phyloP scores from a whole-genome alignment of 2,113 vertebrate genomes.

The Pygathrix nemaeus region DNA sequence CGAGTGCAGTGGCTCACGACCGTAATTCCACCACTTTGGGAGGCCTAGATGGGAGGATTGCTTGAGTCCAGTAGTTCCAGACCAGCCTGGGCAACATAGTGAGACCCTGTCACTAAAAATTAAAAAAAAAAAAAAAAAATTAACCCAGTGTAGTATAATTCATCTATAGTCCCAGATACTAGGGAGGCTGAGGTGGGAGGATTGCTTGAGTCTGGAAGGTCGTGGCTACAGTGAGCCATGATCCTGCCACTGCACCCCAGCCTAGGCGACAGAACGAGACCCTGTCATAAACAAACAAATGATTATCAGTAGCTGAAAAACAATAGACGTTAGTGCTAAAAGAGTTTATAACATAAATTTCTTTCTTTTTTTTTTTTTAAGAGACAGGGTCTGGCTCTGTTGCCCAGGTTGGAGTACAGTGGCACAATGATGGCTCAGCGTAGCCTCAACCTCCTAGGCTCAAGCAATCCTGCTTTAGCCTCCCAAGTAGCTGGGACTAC shows the following conservation, averaged over 20 bases:
- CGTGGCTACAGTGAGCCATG: background rate
- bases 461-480: too few species aligned
- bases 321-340: background rate
- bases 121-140: background rate
- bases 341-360: slow-evolving; percentile 18
- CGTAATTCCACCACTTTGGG: background rate
- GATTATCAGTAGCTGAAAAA: slow-evolving; percentile 37
- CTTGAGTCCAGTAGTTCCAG: background rate
- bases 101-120: background rate
- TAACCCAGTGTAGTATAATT: background rate
- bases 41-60: background rate
- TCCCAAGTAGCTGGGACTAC: too few species aligned
- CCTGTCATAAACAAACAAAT: background rate
- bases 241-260: background rate
- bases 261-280: background rate
- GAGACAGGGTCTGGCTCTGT: too few species aligned
- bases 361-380: too few species aligned
- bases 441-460: too few species aligned
- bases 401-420: too few species aligned
- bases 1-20: background rate
- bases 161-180: background rate
- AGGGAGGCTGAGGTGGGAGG: background rate
- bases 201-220: background rate
- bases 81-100: background rate
- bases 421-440: too few species aligned